Conservation (phyloP, 2,113 vertebrate species). For the Labrus mixtus region DNA sequence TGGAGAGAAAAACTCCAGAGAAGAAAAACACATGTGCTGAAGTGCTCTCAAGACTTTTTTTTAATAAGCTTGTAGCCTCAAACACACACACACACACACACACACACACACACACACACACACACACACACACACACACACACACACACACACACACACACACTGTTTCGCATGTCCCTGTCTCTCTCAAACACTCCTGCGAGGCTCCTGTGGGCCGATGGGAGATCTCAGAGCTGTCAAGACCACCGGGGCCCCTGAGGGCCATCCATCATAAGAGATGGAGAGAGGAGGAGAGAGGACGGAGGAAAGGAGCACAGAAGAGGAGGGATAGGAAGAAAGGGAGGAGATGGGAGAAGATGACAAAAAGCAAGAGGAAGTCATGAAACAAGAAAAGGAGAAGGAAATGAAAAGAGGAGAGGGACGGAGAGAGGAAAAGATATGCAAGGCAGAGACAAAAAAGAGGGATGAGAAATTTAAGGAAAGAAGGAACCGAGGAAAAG, state of each 20-base stretch:
- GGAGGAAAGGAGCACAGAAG: neutral
- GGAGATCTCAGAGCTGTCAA: slow-evolving; percentile 40
- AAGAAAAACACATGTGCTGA: slow-evolving; percentile 35
- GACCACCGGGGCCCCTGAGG: slow-evolving; percentile 15
- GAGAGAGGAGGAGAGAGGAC: neutral
- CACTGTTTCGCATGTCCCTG: neutral
- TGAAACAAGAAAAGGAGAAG: no score
- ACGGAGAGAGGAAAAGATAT: no score
- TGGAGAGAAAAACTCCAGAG: slow-evolving; percentile 33
- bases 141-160: slow-evolving; percentile 1
- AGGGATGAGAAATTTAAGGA: neutral
- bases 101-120: neutral
- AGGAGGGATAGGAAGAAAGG: neutral
- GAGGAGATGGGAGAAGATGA: no score
- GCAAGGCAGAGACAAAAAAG: neutral
- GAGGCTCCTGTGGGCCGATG: slow-evolving; percentile 18
- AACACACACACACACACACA: neutral
- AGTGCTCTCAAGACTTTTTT: slow-evolving; percentile 27
- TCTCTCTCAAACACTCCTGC: neutral
- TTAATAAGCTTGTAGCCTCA: neutral
- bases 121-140: slow-evolving; percentile 16
- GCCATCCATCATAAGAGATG: slow-evolving; percentile 16
- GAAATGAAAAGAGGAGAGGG: neutral
- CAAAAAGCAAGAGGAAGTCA: neutral
- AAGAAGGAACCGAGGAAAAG: neutral